Base-by-base conservation (phyloP, 1,140 invertebrate species). In the Drosophila dunni region DNA sequence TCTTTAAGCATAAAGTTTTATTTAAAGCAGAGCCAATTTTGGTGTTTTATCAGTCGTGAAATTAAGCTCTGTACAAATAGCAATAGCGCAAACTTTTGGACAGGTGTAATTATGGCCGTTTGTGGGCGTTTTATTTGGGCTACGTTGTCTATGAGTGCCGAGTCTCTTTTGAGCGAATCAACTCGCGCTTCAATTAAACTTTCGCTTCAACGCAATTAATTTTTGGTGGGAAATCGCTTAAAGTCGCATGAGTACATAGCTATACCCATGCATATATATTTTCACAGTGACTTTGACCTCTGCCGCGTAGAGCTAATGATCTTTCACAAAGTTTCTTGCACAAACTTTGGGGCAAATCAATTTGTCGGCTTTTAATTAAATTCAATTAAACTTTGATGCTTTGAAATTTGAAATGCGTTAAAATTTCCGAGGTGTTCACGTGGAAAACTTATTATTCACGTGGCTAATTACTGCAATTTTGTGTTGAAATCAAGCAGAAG, bases 321-420 rank as follows among this genome's bases (percentile, higher is more conserved):
- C 45, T 46, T 36, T 42, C 50, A 29, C 45, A 46, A 62, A 42
- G 61, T 60, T 48, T 2, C 11, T 44, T 29, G 8, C 34, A 56
- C 44, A 79, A 79, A 69, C 60, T 69, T 73, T 73, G 53, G 24
- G 24, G 64, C 60, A 78, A 86, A 88, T 88, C 84, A 88, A 89
- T 89, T 88, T 88, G 77, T 83, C 79, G 58, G 83, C 73, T 89
- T 89, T 86, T 88, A 88, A 88, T 88, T 89, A 88, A 88, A 89
- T 88, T 89, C 84, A 89, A 88, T 89, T 88, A 78, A 83, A 78
- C 76, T 78, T 78, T 69, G 33, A 64, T 34, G 58, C 76, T 70
- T 70, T 79, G 38, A 60, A 62, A 48, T 36, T 36, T 58, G 20
- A 50, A 20, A 63, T 40, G 67, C 57, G 20, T 62, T 61, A 20